phyloP scores from a whole-genome alignment of 64 coral and sea anemone species.

The Actinia tenebrosa region DNA sequence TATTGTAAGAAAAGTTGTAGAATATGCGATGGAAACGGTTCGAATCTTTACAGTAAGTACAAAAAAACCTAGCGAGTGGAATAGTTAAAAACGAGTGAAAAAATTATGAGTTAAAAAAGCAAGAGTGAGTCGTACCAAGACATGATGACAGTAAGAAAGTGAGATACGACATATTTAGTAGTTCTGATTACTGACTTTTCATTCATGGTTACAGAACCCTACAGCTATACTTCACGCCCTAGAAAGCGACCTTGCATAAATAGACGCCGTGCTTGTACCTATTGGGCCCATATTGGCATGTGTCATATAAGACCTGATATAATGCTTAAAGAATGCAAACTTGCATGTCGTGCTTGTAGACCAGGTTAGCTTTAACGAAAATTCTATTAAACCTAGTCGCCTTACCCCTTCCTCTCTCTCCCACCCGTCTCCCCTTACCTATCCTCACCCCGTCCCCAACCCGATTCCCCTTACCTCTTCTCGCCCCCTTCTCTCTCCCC shows the following conservation, averaged over 20 bases:
- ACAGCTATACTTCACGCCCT: background rate
- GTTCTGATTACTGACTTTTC: no score
- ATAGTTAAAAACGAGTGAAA: no score
- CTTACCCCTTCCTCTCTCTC: background rate
- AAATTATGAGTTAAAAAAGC: no score
- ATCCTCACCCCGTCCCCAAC: no score
- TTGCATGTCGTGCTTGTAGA: slow-evolving; percentile 6
- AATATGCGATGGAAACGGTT: slow-evolving; percentile 12
- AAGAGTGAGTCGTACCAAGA: no score
- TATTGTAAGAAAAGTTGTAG: slow-evolving; percentile 29
- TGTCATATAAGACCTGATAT: slow-evolving; percentile 8
- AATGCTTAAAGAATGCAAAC: slow-evolving; percentile 16
- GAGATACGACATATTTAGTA: no score
- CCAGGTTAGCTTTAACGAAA: background rate
- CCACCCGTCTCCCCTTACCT: no score
- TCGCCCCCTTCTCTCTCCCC: no score
- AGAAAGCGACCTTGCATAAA: background rate
- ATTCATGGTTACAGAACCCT: background rate
- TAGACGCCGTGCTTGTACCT: background rate
- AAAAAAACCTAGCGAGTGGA: no score
- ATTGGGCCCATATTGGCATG: slow-evolving; percentile 2
- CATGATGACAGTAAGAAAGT: no score
- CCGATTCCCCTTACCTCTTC: no score
- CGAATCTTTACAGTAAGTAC: background rate
- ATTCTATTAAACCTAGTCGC: background rate